Evolutionary conservation across 1,140 invertebrate species (phyloP).

Genomic region (Hormaphis cornu): DNA sequence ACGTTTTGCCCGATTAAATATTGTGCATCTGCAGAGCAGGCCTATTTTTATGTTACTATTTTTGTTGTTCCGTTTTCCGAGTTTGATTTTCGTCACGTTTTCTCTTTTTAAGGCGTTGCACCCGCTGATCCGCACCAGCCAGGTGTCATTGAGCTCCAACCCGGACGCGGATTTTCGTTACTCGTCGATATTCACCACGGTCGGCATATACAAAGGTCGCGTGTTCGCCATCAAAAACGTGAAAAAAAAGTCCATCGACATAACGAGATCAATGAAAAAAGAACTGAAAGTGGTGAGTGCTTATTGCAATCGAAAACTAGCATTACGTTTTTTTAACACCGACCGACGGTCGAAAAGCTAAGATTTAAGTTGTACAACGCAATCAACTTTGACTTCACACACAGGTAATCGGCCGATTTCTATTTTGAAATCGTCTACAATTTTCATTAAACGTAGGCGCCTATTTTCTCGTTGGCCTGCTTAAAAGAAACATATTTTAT

Average conservation of each 20-base stretch:
- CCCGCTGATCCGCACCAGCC: slow-evolving; percentile 58
- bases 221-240: slow-evolving; percentile 79
- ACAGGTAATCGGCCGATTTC: background rate
- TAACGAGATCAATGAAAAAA: slow-evolving; percentile 84
- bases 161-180: slow-evolving; percentile 75
- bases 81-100: background rate
- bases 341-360: too few species aligned
- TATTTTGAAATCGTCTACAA: background rate
- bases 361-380: too few species aligned
- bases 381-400: too few species aligned
- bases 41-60: background rate
- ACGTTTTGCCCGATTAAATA: too few species aligned
- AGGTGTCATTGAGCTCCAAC: slow-evolving; percentile 76
- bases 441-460: too few species aligned
- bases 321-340: too few species aligned
- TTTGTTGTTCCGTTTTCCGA: too few species aligned
- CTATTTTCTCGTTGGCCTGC: too few species aligned
- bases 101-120: slow-evolving; percentile 33
- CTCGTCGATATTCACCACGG: slow-evolving; percentile 75
- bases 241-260: slow-evolving; percentile 75
- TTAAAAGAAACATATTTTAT: too few species aligned
- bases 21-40: too few species aligned
- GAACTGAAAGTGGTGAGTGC: slow-evolving; percentile 80
- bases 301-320: too few species aligned
- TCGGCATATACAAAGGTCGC: slow-evolving; percentile 79